phyloP scores from a whole-genome alignment of 2,113 vertebrate genomes.

The Caloenas nicobarica region DNA sequence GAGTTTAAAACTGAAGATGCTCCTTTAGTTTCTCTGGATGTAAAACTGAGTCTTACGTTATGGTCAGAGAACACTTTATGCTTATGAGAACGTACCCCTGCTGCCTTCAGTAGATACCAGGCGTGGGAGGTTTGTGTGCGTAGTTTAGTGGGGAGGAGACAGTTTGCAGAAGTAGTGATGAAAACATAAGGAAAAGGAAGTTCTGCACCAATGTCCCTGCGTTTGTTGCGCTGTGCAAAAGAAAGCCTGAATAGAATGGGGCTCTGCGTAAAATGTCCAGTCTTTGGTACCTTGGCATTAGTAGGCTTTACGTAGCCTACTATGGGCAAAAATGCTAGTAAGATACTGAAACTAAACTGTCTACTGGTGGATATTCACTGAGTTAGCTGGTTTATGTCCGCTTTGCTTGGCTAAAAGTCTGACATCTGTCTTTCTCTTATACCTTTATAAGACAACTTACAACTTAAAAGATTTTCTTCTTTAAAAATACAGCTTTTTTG shows the following conservation, averaged over 20 bases:
- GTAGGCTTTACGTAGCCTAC: background rate
- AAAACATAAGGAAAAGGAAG: background rate
- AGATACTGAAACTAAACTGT: background rate
- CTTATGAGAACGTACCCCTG: background rate
- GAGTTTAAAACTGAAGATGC: background rate
- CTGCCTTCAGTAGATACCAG: background rate
- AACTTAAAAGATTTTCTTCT: background rate
- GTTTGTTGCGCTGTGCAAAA: background rate
- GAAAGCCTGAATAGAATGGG: background rate
- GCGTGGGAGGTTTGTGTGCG: background rate
- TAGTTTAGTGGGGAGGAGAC: background rate
- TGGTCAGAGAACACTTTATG: background rate
- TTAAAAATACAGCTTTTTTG: rapidly evolving
- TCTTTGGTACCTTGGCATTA: background rate
- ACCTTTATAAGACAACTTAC: background rate
- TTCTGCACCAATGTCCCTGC: background rate
- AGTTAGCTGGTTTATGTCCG: background rate
- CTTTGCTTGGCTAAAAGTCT: background rate
- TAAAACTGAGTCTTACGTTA: background rate
- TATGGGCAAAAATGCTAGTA: background rate
- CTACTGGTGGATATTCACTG: background rate
- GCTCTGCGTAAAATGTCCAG: background rate
- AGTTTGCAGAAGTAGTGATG: background rate
- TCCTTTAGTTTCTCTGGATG: background rate
- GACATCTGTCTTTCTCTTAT: background rate